Evolutionary conservation across 1,140 invertebrate species (phyloP), one percentile per base, ranked within the genome.

Genomic region (Idris sp.): DNA sequence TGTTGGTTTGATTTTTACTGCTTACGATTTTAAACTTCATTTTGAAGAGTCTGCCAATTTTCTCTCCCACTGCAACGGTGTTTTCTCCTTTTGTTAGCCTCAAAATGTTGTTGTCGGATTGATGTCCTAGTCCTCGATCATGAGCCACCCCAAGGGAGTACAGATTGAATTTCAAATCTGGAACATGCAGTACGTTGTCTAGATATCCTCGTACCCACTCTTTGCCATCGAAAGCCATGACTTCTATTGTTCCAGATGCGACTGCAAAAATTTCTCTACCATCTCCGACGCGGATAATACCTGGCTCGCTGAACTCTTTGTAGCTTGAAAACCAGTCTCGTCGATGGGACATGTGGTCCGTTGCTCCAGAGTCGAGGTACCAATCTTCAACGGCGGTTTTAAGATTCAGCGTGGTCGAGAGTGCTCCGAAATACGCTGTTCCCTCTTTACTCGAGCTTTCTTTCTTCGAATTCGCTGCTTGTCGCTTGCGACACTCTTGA

Each of bases 161-260:
- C 9, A 87, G 48, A 56, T 88, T 88, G 10, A 48, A 79, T 28
- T 80, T 76, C 6, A 88, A 40, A 18, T 86, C 78, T 0, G 86
- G 84, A 18, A 86, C 79, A 61, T 71, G 84, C 43, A 85, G 35
- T 0, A 87, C 84, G 48, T 86, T 77, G 0, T 74, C 36, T n/a
- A 86, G 67, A 68, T 79, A 33, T 9, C 59, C 77, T 26, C 38
- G 13, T 5, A 6, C 18, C 75, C 75, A 81, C 10, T 54, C 48
- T n/a, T 61, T 43, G 8, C 76, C 76, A 10, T 80, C 33, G 10
- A 53, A 72, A 33, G 65, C 71, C 28, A 75, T 11, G 9, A 83
- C 59, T 18, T 73, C 68, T 4, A 81, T 68, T 4, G 40, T 58
- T 13, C 80, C 76, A n/a, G 35, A 41, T 25, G 79, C 81, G 6